Evolutionary conservation across 35 echinoderm and acorn worm genomes (phyloP).

Genomic region (Ophioderma brevispina): DNA sequence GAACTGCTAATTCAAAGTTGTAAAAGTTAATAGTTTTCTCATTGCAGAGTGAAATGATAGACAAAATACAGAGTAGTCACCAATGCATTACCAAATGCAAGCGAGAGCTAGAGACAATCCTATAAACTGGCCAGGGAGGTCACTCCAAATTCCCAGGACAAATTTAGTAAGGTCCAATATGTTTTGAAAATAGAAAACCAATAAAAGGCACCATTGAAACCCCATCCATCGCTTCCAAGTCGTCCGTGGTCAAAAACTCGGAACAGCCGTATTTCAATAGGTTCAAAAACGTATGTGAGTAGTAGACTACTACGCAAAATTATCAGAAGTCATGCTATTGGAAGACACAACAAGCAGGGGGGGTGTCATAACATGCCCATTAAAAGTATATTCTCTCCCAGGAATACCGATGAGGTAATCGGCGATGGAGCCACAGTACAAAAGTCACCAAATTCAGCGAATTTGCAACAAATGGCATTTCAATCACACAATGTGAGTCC

Average conservation of each 20-base stretch:
- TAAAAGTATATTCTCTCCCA: slow-evolving; percentile 14
- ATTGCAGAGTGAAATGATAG: slow-evolving; percentile 30
- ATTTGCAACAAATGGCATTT: slow-evolving; percentile 21
- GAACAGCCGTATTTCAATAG: slow-evolving; percentile 3
- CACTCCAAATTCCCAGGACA: slow-evolving; percentile 42
- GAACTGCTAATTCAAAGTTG: slow-evolving; percentile 8
- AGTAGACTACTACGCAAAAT: slow-evolving; percentile 51
- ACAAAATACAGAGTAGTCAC: slow-evolving; percentile 32
- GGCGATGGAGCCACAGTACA: background rate
- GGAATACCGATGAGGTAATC: background rate
- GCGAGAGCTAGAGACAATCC: slow-evolving; percentile 34
- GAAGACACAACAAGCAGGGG: slow-evolving; percentile 29
- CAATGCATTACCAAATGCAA: slow-evolving; percentile 36
- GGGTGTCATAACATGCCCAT: slow-evolving; percentile 10
- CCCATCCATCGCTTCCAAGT: slow-evolving; percentile 17
- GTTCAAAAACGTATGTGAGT: slow-evolving; percentile 25
- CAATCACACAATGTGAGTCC: slow-evolving; percentile 11
- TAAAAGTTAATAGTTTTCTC: slow-evolving; percentile 42
- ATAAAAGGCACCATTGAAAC: slow-evolving; percentile 26
- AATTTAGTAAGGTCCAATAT: slow-evolving; percentile 9
- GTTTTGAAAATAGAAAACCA: slow-evolving; percentile 41
- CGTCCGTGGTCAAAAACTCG: slow-evolving; percentile 8
- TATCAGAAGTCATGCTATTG: slow-evolving; percentile 29
- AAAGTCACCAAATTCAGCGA: background rate
- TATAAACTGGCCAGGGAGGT: slow-evolving; percentile 56